Evolutionary conservation across 37 sponge, comb jelly and placozoan species (phyloP).

Genomic region (Hexactinellida sp.): DNA sequence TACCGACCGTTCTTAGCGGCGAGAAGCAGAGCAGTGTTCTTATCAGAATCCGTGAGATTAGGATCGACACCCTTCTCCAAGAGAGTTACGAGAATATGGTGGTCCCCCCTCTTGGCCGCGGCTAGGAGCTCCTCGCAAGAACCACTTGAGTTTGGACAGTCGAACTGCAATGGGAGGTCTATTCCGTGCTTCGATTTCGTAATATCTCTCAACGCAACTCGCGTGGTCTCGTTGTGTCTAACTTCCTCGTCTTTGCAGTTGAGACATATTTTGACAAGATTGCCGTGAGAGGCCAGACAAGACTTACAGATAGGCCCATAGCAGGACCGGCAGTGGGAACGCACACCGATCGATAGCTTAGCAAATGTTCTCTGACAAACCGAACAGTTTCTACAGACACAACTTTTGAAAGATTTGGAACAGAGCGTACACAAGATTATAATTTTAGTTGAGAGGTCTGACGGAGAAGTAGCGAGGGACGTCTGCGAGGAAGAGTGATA

Average conservation of each 20-base stretch:
- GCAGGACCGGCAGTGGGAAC: not conserved
- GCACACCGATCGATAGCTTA: not conserved
- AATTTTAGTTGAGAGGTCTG: not conserved
- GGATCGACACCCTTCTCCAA: not conserved
- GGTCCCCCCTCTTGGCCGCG: not conserved
- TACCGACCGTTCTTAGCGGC: not conserved
- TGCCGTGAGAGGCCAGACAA: not conserved
- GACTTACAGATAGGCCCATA: conserved; percentile 3
- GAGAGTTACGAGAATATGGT: not conserved
- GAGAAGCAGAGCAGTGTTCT: not conserved
- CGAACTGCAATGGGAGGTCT: not conserved
- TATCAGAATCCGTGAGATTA: conserved; percentile 5
- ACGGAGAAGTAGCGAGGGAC: not conserved
- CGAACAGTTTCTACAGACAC: not conserved
- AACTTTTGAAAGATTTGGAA: not conserved
- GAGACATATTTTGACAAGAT: not conserved
- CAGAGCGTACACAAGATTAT: not conserved
- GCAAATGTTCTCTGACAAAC: not conserved
- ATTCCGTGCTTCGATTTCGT: not conserved
- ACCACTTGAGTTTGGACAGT: not conserved
- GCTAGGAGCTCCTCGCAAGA: not conserved
- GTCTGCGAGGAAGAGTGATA: not conserved
- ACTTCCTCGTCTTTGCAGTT: not conserved
- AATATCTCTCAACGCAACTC: not conserved
- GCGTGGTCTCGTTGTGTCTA: not conserved